These are phyloP conservation scores for Nomada ruficornis DNA, from an alignment of 2,888 invertebrate species.

Conservation along the genomic window DNA sequence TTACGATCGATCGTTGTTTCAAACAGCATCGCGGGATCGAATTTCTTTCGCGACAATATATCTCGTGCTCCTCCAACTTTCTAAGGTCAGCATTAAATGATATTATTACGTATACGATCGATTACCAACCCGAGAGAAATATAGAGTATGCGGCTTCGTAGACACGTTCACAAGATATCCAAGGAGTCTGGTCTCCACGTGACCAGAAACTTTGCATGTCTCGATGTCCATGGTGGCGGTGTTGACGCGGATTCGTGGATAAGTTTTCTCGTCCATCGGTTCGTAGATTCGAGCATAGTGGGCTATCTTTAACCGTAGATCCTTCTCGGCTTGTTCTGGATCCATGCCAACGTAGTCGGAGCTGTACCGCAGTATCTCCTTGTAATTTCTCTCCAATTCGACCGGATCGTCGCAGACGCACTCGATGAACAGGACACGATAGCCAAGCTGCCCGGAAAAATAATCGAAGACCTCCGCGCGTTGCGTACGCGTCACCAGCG, in stretches of 20 bases:
- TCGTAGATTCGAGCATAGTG: conserved; percentile 94
- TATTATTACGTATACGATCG: neutral
- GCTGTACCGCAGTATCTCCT: conserved; percentile 93
- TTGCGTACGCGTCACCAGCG: conserved; percentile 93
- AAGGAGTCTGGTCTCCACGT: conserved; percentile 93
- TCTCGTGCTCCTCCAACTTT: no score
- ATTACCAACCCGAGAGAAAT: conserved; percentile 92
- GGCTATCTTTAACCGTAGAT: conserved; percentile 92
- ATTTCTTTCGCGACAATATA: neutral
- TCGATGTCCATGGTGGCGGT: conserved; percentile 87
- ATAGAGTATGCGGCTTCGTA: conserved; percentile 93
- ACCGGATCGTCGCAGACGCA: conserved; percentile 93
- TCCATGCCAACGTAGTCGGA: conserved; percentile 94
- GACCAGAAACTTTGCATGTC: conserved; percentile 90
- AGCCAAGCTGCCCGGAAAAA: conserved; percentile 90
- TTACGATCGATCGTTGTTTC: neutral
- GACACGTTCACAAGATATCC: conserved; percentile 95
- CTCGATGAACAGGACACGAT: conserved; percentile 95
- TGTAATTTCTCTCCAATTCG: conserved; percentile 90
- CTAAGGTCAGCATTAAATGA: no score
- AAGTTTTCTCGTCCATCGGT: conserved; percentile 88
- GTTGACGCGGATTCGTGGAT: conserved; percentile 81
- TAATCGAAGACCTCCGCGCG: conserved; percentile 91
- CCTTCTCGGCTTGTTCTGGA: conserved; percentile 91
- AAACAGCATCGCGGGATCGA: neutral